Conservation (phyloP, 2,888 invertebrate species). For the Doris montereyensis region DNA sequence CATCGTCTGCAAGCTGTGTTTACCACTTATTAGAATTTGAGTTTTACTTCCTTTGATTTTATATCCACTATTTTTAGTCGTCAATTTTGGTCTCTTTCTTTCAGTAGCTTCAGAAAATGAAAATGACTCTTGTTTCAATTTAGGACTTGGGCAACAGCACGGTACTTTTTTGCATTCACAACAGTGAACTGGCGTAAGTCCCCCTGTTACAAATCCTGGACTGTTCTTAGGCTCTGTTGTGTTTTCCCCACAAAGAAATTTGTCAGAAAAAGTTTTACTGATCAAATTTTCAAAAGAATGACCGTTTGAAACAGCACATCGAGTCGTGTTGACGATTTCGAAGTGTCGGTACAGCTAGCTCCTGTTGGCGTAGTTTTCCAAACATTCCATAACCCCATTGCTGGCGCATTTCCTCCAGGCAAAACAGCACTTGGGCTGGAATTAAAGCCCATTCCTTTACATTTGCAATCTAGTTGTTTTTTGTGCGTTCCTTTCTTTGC, state of each 20-base stretch:
- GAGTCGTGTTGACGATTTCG: no score
- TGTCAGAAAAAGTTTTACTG: no score
- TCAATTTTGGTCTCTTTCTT: not conserved
- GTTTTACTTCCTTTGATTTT: not conserved
- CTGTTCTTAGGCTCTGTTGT: no score
- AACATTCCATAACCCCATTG: slow-evolving; percentile 42
- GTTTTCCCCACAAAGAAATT: no score
- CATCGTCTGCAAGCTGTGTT: not conserved
- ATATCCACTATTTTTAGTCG: not conserved
- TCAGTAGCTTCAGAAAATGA: not conserved
- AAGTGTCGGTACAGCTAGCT: no score
- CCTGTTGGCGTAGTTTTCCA: slow-evolving; percentile 25
- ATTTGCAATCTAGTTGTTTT: slow-evolving; percentile 40
- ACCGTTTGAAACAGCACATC: no score
- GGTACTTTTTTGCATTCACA: not conserved
- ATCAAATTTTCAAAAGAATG: no score
- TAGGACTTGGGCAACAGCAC: not conserved
- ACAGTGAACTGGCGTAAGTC: no score
- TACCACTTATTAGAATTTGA: not conserved
- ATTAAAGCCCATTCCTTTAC: slow-evolving; percentile 40
- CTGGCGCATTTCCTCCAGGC: slow-evolving; percentile 41
- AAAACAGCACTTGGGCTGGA: slow-evolving; percentile 35
- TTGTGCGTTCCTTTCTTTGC: slow-evolving; percentile 36
- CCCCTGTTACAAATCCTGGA: no score
- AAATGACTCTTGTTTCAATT: not conserved